These are phyloP conservation scores for Meloidogyne hapla DNA, from an alignment of 1,140 invertebrate genomes.

Conservation along the genomic window DNA sequence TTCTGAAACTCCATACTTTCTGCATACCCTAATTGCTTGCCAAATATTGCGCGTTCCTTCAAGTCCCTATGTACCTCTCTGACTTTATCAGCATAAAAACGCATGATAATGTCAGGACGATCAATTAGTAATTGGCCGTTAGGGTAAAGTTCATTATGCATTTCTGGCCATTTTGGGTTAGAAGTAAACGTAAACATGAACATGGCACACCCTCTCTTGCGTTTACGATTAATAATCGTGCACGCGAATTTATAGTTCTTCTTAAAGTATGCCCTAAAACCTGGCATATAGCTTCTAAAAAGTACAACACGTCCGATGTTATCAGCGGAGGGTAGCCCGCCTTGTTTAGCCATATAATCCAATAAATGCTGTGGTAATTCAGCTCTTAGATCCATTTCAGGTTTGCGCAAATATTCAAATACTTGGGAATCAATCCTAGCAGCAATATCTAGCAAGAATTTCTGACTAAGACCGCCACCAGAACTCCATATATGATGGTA, in stretches of 20 bases:
- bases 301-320: not conserved
- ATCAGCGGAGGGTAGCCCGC: not conserved
- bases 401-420: not conserved
- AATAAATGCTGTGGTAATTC: not conserved
- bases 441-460: not conserved
- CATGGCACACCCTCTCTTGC: not conserved
- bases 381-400: not conserved
- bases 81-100: not conserved
- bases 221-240: no score
- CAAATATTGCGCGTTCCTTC: not conserved
- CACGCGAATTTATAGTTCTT: not conserved
- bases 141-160: not conserved
- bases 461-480: not conserved
- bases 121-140: not conserved
- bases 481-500: slow-evolving; percentile 1
- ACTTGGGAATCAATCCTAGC: not conserved
- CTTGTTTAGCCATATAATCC: not conserved
- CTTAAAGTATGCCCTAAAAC: not conserved
- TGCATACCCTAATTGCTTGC: not conserved
- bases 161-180: not conserved
- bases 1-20: slow-evolving; percentile 15
- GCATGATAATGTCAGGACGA: not conserved
- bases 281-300: not conserved
- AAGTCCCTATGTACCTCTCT: not conserved
- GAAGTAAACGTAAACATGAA: not conserved